These are phyloP conservation scores for Entosphenus tridentatus DNA, from an alignment of 2,113 vertebrate genomes.

Conservation along the genomic window DNA sequence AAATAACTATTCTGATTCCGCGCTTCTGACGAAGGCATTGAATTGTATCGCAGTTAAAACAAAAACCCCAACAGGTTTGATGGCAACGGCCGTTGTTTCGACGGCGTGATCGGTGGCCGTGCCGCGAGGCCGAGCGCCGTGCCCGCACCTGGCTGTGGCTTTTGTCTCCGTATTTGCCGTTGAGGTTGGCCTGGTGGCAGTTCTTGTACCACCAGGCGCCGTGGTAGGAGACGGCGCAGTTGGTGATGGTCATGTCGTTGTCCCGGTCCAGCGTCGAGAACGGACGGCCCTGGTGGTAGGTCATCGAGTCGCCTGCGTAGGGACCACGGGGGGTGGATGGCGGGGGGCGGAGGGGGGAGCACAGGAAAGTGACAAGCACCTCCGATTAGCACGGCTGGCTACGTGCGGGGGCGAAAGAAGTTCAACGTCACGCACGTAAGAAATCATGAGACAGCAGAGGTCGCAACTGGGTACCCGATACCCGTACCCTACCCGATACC, in stretches of 20 bases:
- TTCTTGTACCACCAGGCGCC: slow-evolving; percentile 99
- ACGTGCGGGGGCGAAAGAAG: not conserved
- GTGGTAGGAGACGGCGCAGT: slow-evolving; percentile 90
- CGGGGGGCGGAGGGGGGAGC: not conserved
- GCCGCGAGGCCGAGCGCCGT: not conserved
- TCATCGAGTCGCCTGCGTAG: slow-evolving; percentile 70
- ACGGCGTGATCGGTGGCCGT: not conserved
- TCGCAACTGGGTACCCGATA: no score
- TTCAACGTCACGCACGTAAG: not conserved
- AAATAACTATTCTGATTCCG: not conserved
- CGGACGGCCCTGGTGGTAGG: slow-evolving; percentile 62
- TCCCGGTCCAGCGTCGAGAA: slow-evolving; percentile 90
- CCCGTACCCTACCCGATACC: no score
- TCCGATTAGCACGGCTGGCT: not conserved
- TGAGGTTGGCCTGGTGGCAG: slow-evolving; percentile 88
- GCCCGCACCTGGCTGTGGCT: slow-evolving; percentile 75
- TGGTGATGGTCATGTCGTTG: slow-evolving; percentile 83
- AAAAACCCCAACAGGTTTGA: not conserved
- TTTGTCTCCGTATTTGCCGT: slow-evolving; percentile 74
- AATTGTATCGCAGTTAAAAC: not conserved
- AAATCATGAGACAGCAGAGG: no score
- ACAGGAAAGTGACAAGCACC: not conserved
- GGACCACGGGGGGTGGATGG: not conserved
- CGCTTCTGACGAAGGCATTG: not conserved
- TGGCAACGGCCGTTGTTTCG: not conserved